Evolutionary conservation across 1,140 invertebrate genomes (phyloP), one percentile per base, ranked within the genome.

Genomic region (Aphelinus atriplicis): DNA sequence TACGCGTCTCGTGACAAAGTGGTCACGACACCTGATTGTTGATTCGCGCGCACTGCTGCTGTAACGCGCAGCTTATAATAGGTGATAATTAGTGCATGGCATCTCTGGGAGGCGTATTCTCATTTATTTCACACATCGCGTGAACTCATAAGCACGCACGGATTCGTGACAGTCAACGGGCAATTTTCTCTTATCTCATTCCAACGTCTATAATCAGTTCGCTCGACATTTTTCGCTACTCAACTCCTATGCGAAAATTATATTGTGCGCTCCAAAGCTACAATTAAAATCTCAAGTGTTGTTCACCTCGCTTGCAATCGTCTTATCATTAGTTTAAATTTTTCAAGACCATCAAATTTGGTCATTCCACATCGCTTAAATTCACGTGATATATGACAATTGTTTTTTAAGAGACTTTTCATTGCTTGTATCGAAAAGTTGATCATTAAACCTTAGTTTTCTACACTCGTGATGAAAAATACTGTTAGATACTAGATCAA

Each of bases 1-100:
- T 65, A 77, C 74, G 9, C 10, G 4, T 56, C 46, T 78, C 76
- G 71, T 78, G 78, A 80, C 78, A 80, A 79, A 79, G 77, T 71
- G 74, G 71, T 78, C 80, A 81, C 80, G 80, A 81, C 71, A 79
- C 76, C 74, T 73, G 26, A 26, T 26, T 26, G 26, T 26, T 26
- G 26, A 26, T 26, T 26, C 26, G 26, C 74, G 76, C 69, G 26
- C 26, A 26, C 26, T 26, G 26, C 26, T 26, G 26, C 26, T 26
- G 26, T 26, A 70, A 60, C 65, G 26, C 47, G 50, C 42, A 43
- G 69, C 74, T 10, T 45, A 61, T 43, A n/a, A 67, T 67, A 80
- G 78, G 69, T 80, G 78, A 76, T 62, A 76, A 77, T 73, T 67
- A 56, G 65, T 67, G 10, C 74, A 72, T 60, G 75, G 74, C 75